Evolutionary conservation across 2,797 vertebrate genomes (phyloP), one percentile per base, ranked within the genome.

Genomic region (Lithobates sylvaticus): DNA sequence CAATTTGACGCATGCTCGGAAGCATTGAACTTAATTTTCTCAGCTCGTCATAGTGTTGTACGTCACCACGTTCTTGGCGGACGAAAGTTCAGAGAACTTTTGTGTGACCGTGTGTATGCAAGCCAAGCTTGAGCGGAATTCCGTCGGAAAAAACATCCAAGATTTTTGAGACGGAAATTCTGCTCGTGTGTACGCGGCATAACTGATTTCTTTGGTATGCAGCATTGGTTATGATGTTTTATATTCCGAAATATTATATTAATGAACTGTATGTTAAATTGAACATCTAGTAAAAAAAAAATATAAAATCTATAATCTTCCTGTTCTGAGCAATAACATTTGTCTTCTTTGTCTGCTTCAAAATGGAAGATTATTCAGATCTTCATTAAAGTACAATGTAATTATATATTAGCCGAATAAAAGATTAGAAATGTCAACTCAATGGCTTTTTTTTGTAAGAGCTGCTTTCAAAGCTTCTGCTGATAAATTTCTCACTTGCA

Each of bases 371-470:
- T 68, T 88, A 27, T 67, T 88, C 23, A 79, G 75, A 36, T 0
- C 79, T 64, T 23, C 79, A 85, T 76, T 77, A 85, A 85, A 21
- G 64, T 82, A 64, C 75, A 83, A 77, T 32, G 10, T 1, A 44
- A 67, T 74, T 84, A 39, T 81, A 47, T 68, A 76, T 87, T 83
- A 83, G 54, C 80, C 39, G 69, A 83, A 83, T 87, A 87, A 83
- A 87, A 87, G 58, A 87, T 87, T 83, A 73, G 58, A 78, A 73
- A 65, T 79, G 85, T 78, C 85, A 86, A 73, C 54, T 72, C 85
- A 67, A 72, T 72, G 39, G 67, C 36, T 82, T 81, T 64, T 87
- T 54, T 87, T 44, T 32, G 34, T n/a, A 42, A 27, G 47, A 27
- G 10, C 0, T 72, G 86, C 75, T 65, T 78, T 71, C 29, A 34